A percentile compares a stretch with the other conserved stretches of the same genome.
phyloP scores from a whole-genome alignment of 2,888 invertebrate genomes.

The Ophonus ardosiacus region DNA sequence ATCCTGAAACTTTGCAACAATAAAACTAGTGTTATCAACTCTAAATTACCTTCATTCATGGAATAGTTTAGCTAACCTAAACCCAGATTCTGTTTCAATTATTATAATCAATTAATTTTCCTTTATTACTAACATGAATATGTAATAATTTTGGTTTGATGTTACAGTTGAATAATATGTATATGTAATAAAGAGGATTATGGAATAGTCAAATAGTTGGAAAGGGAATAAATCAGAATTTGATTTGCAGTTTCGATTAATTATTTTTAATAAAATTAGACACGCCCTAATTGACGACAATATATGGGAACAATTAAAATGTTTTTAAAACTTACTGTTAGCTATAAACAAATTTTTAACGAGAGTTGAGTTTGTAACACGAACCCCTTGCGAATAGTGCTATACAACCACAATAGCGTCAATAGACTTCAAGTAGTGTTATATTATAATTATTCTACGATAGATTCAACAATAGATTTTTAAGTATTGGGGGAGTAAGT shows the following conservation, averaged over 20 bases:
- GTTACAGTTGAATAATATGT: background rate
- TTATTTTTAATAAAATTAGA: background rate
- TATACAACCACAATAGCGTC: too few relatives aligned
- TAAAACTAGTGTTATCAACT: conserved; percentile 30
- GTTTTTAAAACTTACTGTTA: too few relatives aligned
- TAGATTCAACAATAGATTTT: too few relatives aligned
- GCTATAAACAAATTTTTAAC: too few relatives aligned
- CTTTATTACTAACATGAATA: background rate
- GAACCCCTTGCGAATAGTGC: too few relatives aligned
- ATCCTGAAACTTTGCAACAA: conserved; percentile 24
- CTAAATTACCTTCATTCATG: background rate
- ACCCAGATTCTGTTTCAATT: background rate
- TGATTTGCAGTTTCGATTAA: background rate
- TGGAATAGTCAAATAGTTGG: background rate
- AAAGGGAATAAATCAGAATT: background rate
- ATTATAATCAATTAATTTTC: conserved; percentile 35
- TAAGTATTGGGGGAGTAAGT: too few relatives aligned
- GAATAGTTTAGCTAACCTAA: background rate
- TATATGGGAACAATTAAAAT: too few relatives aligned
- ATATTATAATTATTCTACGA: too few relatives aligned
- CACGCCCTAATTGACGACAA: too few relatives aligned
- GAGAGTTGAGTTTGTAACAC: too few relatives aligned
- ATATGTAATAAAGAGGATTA: conserved; percentile 10
- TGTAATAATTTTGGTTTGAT: conserved; percentile 4
- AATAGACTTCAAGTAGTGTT: too few relatives aligned